phyloP scores from a whole-genome alignment of 2,797 vertebrate species.

The Gobio occitaniae region DNA sequence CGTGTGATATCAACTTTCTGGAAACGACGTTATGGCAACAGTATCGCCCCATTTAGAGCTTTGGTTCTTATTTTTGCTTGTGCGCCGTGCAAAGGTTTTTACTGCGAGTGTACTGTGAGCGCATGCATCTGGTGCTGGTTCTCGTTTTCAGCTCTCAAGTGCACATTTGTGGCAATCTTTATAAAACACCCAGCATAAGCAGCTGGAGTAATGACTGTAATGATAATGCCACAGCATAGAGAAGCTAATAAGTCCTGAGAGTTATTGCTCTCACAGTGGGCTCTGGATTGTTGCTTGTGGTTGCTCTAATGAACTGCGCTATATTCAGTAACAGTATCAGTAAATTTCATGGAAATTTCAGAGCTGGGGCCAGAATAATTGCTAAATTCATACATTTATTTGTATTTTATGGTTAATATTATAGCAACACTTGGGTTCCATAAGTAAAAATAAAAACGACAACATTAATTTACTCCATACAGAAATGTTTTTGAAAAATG shows the following conservation, averaged over 20 bases:
- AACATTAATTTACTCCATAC: not conserved
- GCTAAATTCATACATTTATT: conserved; percentile 23
- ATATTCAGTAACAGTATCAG: conserved; percentile 25
- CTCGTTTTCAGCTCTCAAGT: conserved; percentile 3
- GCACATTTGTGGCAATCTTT: conserved; percentile 19
- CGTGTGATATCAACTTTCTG: conserved; percentile 46
- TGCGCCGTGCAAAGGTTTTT: not conserved
- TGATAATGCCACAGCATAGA: conserved; percentile 33
- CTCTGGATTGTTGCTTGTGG: conserved; percentile 5
- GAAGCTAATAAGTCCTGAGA: conserved; percentile 32
- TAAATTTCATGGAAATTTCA: conserved; percentile 39
- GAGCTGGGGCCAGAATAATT: conserved; percentile 11
- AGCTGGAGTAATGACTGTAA: conserved; percentile 38
- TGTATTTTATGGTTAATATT: not conserved
- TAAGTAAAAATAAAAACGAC: not conserved
- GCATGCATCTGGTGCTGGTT: not conserved
- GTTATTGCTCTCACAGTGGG: conserved; percentile 30
- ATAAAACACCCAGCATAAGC: conserved; percentile 10
- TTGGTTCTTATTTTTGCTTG: conserved; percentile 17
- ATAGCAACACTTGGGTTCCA: not conserved
- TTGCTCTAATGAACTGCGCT: conserved; percentile 32
- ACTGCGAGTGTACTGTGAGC: not conserved
- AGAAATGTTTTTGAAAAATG: not conserved
- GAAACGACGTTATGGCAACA: conserved; percentile 31
- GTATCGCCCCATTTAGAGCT: conserved; percentile 13